These are phyloP conservation scores for Platysternon megacephalum DNA, from an alignment of 2,113 vertebrate species.

Conservation along the genomic window DNA sequence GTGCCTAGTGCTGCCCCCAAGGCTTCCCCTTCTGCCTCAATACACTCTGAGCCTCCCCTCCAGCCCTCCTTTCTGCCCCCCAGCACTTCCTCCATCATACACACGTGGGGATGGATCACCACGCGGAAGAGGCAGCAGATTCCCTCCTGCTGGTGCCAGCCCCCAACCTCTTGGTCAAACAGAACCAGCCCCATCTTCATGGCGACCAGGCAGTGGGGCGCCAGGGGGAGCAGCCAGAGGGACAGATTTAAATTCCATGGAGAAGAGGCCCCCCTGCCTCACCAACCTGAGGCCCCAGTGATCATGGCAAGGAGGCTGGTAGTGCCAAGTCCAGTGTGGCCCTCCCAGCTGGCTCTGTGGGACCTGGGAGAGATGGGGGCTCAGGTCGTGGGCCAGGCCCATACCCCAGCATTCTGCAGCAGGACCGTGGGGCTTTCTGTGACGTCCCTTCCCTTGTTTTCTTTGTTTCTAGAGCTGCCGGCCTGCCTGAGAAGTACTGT, in stretches of 20 bases:
- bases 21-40: not conserved
- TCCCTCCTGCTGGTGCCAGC: not conserved
- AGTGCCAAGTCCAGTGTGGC: no score
- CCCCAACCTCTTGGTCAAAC: not conserved
- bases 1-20: not conserved
- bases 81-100: not conserved
- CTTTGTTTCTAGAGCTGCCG: constrained; percentile 75
- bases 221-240: not conserved
- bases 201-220: not conserved
- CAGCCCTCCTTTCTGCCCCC: not conserved
- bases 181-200: no score
- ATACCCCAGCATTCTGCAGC: rapidly evolving
- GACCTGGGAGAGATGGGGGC: not conserved
- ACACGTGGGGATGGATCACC: not conserved
- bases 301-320: not conserved
- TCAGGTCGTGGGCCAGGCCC: not conserved
- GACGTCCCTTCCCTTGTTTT: not conserved
- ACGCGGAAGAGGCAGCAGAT: not conserved
- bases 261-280: not conserved
- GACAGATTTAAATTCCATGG: not conserved
- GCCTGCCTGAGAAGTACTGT: constrained; percentile 89
- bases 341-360: not conserved
- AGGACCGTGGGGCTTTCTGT: rapidly evolving
- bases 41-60: not conserved
- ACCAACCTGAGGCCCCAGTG: not conserved